A percentile compares a stretch with the other conserved stretches of the same genome.
Conservation (phyloP, 2,888 invertebrate genomes). For the Tiliacea citrago region DNA sequence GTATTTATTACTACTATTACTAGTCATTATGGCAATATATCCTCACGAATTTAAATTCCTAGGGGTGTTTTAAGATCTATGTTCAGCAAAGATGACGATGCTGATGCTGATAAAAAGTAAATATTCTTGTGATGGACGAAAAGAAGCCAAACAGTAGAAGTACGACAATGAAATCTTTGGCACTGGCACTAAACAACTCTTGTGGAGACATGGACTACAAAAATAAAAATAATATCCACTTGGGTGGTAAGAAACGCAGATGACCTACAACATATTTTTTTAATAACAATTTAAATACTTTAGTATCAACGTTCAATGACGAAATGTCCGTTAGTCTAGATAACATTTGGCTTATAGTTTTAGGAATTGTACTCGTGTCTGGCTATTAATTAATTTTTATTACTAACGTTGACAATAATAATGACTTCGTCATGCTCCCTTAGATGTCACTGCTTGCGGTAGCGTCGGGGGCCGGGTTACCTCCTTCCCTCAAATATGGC, state of each 20-base stretch:
- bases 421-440: too few species aligned
- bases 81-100: background rate
- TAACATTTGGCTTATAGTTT: conserved; percentile 58
- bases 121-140: background rate
- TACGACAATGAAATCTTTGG: background rate
- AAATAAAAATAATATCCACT: conserved; percentile 32
- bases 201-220: background rate
- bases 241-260: conserved; percentile 53
- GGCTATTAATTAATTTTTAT: conserved; percentile 37
- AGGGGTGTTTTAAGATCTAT: background rate
- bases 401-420: conserved; percentile 10
- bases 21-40: too few species aligned
- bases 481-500: too few species aligned
- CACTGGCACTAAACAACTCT: conserved; percentile 1
- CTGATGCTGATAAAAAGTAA: background rate
- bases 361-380: conserved; percentile 34
- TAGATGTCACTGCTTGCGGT: too few species aligned
- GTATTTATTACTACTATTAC: background rate
- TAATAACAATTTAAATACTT: conserved; percentile 20
- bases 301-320: conserved; percentile 41
- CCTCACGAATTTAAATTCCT: too few species aligned
- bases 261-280: conserved; percentile 21
- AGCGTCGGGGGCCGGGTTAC: too few species aligned
- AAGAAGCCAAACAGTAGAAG: background rate
- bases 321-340: conserved; percentile 42